Conservation (phyloP, 1,140 invertebrate genomes). For the Drosophila pectinifera region DNA sequence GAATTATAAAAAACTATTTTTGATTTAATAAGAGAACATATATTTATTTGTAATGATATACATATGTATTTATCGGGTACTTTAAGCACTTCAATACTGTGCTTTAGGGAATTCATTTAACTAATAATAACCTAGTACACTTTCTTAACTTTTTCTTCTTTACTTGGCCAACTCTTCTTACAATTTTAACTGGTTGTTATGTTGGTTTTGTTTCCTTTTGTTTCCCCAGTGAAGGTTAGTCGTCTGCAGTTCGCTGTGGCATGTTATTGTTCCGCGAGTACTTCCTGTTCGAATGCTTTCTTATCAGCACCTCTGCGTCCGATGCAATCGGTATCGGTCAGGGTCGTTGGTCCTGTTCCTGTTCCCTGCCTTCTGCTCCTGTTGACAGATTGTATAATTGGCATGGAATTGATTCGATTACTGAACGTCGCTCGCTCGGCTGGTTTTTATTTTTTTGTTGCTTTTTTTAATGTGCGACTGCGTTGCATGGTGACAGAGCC, state of each 20-base stretch:
- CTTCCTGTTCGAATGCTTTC: conserved; percentile 66
- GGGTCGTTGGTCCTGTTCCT: conserved; percentile 41
- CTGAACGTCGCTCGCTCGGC: conserved; percentile 10
- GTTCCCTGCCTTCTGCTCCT: conserved; percentile 21
- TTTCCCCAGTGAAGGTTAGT: conserved; percentile 14
- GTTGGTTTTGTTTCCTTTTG: not conserved
- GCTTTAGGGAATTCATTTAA: not conserved
- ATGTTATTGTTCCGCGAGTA: conserved; percentile 51
- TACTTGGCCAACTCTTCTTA: not conserved
- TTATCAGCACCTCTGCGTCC: conserved; percentile 52
- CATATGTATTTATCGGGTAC: not conserved
- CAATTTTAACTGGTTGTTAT: not conserved
- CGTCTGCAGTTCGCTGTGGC: conserved; percentile 9
- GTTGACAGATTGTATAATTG: conserved; percentile 60
- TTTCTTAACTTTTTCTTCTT: not conserved
- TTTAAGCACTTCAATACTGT: not conserved
- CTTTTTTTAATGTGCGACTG: not conserved
- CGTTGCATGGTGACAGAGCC: conserved; percentile 10
- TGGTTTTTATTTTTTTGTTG: conserved; percentile 19
- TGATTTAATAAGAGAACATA: no score
- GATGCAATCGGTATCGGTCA: conserved; percentile 40
- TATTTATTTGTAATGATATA: no score
- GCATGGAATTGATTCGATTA: conserved; percentile 48
- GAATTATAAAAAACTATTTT: no score
- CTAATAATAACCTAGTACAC: not conserved